Percentiles rank a stretch among this genome's conserved stretches.
Evolutionary conservation across 1,140 invertebrate genomes (phyloP).

Genomic region (Magallana ariakensis): DNA sequence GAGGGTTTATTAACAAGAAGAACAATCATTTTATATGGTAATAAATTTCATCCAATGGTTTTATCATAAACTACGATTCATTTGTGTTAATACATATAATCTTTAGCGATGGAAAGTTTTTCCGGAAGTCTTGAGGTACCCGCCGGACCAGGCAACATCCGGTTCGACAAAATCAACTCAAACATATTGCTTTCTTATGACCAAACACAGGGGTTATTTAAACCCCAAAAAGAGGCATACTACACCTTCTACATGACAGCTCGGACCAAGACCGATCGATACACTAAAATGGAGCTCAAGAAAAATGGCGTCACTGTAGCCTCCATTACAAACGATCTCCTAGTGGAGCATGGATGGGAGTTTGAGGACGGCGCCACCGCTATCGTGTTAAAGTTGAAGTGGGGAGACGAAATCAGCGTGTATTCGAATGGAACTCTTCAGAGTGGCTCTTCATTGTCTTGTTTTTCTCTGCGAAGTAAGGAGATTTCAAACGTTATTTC

Average conservation of each 20-base stretch:
- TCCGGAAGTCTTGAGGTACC: not conserved
- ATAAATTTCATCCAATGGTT: too few relatives aligned
- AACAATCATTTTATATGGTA: too few relatives aligned
- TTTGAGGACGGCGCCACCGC: not conserved
- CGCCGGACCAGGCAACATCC: not conserved
- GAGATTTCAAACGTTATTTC: too few relatives aligned
- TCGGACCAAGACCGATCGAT: not conserved
- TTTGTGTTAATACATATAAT: too few relatives aligned
- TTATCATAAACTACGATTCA: too few relatives aligned
- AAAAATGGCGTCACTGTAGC: not conserved
- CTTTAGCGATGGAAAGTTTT: not conserved
- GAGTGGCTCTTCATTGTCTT: not conserved
- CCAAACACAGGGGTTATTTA: not conserved
- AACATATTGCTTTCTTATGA: not conserved
- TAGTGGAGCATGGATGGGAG: not conserved
- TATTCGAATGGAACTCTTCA: not conserved
- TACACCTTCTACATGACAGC: constrained; percentile 3
- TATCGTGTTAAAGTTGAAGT: not conserved
- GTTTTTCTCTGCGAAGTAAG: not conserved
- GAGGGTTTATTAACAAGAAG: too few relatives aligned
- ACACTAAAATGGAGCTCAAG: not conserved
- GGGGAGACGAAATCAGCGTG: not conserved
- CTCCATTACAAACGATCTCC: not conserved
- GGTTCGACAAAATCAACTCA: not conserved
- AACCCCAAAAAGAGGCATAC: not conserved